Evolutionary conservation across 2,888 invertebrate genomes (phyloP).

Genomic region (Eupeodes luniger): DNA sequence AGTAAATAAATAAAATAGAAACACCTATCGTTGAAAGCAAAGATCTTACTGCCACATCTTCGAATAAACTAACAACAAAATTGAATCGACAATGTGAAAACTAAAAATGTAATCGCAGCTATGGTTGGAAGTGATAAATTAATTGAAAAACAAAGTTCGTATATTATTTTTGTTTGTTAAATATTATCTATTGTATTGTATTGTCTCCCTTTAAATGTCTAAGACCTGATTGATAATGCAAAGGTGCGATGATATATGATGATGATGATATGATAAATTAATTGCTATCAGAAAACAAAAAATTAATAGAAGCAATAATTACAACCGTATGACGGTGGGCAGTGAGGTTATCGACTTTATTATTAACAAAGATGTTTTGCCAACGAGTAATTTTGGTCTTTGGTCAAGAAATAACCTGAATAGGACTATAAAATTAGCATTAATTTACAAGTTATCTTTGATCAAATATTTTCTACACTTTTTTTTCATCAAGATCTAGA

Average conservation of each 20-base stretch:
- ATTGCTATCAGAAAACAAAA: slow-evolving; percentile 11
- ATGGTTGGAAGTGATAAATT: neutral
- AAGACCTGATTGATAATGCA: neutral
- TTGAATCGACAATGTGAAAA: neutral
- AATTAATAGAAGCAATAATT: neutral
- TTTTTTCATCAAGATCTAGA: neutral
- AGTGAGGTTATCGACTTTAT: slow-evolving; percentile 35
- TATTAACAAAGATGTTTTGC: slow-evolving; percentile 9
- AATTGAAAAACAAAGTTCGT: slow-evolving; percentile 17
- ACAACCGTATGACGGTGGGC: neutral
- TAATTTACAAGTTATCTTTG: slow-evolving; percentile 17
- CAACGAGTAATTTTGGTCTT: slow-evolving; percentile 19
- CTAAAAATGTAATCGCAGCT: neutral
- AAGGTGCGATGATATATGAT: neutral
- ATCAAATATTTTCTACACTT: neutral
- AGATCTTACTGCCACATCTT: slow-evolving; percentile 15
- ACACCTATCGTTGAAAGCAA: slow-evolving; percentile 10
- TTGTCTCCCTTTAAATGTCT: neutral
- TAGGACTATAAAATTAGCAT: neutral
- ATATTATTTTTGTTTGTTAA: neutral
- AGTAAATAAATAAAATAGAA: slow-evolving; percentile 1
- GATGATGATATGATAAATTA: neutral
- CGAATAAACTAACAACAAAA: neutral
- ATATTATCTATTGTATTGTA: neutral
- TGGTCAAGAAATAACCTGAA: slow-evolving; percentile 10